Conservation (phyloP, 2,113 vertebrate species). For the Heterocephalus glaber region DNA sequence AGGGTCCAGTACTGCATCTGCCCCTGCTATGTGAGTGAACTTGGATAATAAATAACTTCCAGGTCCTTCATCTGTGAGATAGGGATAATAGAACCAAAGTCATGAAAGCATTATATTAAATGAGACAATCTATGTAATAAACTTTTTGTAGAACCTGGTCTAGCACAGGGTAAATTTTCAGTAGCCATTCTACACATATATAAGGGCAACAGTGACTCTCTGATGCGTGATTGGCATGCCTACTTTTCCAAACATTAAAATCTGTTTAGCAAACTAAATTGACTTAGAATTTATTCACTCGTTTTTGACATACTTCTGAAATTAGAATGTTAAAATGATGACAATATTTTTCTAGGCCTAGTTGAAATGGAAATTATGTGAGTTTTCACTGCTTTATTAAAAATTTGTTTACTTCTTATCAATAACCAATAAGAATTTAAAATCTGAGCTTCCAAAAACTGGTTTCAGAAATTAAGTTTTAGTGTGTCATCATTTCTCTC, state of each 20-base stretch:
- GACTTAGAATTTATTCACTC: conserved; percentile 27
- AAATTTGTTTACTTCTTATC: conserved; percentile 54
- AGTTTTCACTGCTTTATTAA: conserved; percentile 22
- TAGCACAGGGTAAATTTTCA: background rate
- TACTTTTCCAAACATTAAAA: background rate
- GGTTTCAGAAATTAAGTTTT: conserved; percentile 69
- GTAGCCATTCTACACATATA: background rate
- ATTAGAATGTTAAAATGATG: conserved; percentile 47
- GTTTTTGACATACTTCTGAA: conserved; percentile 49
- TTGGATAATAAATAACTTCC: background rate
- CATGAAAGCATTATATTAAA: background rate
- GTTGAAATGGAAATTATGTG: conserved; percentile 10
- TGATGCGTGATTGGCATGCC: background rate
- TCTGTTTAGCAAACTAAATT: conserved; percentile 44
- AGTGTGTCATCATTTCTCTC: conserved; percentile 12
- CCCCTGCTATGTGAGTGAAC: background rate
- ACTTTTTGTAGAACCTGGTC: background rate
- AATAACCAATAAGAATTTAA: conserved; percentile 55
- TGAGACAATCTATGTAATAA: background rate
- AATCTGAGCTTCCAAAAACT: conserved; percentile 44
- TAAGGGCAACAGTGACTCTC: background rate
- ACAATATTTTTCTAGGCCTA: conserved; percentile 25
- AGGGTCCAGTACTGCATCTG: background rate
- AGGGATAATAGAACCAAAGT: background rate
- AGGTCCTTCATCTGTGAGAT: background rate